Base-by-base conservation (phyloP, 92 coral and sea anemone species). In the Zoanthus sansibaricus region DNA sequence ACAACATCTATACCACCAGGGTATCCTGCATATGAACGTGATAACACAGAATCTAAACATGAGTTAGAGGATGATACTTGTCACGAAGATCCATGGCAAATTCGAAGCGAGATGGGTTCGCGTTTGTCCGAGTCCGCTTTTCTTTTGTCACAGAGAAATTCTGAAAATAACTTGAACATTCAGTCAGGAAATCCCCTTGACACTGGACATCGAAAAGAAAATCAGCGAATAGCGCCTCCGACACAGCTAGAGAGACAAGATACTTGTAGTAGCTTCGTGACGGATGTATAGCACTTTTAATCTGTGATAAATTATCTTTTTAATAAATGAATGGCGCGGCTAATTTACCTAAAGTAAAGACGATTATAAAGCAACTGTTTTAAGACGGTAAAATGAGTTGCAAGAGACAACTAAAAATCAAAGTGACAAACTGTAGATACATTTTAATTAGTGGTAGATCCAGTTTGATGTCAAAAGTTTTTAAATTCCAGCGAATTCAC, bases 211-310 rank as follows among this genome's bases (percentile, higher is more conserved):
- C 84, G 58, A 12, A 86, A 73, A 16, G 69, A 76, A 58, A 82
- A 90, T 45, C 85, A 83, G 77, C 94, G 83, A 61, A 89, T 82
- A 67, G 45, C 83, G 71, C 48, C 89, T 12, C 82, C 91, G 47
- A 94, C 97, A 21, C 42, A 56, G 48, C 46, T 92, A 10, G 91
- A 94, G 74, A 78, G 98, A 74, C 93, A 90, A 74, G 98, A 94
- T 78, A 94, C 98, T 4, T 86, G 92, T 52, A 94, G 98, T 71
- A 94, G 91, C 71, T 94, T 92, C 88, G 98, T 92, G 37, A 94
- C 98, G 16, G 98, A 94, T 73, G 98, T 94, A 16, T 92, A 78
- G 55, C 42, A 68, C 25, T 7, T 4, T 62, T 62, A 20, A 62
- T 62, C 21, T 62, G n/a, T 8, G 69, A 18, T 62, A 17, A 0